These are phyloP conservation scores for Oegoconia quadripuncta DNA, from an alignment of 2,888 invertebrate genomes.

Conservation along the genomic window DNA sequence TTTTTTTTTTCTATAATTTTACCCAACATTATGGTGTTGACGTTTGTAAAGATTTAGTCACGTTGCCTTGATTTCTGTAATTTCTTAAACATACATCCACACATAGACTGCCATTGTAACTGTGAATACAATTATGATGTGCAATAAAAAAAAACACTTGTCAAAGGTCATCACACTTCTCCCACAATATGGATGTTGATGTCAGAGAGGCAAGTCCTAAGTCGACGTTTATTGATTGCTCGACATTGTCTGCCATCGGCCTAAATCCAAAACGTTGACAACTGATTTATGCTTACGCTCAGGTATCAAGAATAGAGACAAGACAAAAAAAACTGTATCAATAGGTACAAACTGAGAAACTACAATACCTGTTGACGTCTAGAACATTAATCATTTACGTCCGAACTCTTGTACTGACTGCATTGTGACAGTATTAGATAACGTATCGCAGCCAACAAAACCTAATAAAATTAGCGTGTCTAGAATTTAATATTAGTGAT, in stretches of 20 bases:
- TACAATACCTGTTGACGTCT: constrained; percentile 51
- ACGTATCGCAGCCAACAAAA: constrained; percentile 36
- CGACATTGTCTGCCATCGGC: constrained; percentile 52
- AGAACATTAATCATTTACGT: constrained; percentile 59
- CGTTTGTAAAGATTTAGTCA: constrained; percentile 50
- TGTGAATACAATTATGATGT: too few relatives aligned
- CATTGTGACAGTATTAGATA: constrained; percentile 45
- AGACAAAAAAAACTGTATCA: constrained; percentile 55
- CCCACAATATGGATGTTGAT: constrained; percentile 48
- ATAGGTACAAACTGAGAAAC: constrained; percentile 54
- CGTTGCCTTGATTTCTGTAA: too few relatives aligned
- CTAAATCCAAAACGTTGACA: constrained; percentile 64
- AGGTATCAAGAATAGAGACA: constrained; percentile 64
- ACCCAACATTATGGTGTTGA: constrained; percentile 54
- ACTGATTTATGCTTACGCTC: constrained; percentile 67
- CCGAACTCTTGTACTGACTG: constrained; percentile 41
- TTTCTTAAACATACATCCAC: too few relatives aligned
- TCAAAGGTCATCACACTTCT: constrained; percentile 42
- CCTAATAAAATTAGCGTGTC: constrained; percentile 34
- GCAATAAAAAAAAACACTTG: constrained; percentile 28
- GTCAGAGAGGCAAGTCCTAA: constrained; percentile 43
- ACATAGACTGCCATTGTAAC: too few relatives aligned
- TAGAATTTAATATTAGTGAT: constrained; percentile 34
- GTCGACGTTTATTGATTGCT: constrained; percentile 58
- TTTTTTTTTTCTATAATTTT: constrained; percentile 52